Base-by-base conservation (phyloP, 2,888 invertebrate species). In the Tuta absoluta region DNA sequence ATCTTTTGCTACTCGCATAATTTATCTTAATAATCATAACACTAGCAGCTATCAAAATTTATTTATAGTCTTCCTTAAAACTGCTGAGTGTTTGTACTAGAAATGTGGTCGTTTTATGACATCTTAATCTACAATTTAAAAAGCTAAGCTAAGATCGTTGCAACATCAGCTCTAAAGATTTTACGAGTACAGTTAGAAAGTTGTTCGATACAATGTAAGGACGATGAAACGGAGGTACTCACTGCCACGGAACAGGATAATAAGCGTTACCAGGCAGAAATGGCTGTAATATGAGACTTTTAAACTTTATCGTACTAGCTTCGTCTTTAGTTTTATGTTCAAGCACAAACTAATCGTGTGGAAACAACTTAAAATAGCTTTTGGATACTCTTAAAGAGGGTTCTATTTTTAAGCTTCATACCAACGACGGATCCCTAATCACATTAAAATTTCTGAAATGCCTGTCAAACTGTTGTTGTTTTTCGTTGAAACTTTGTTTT, bases 291-390 rank as follows among this genome's bases (percentile, higher is more conserved):
- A 33, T 17, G n/a, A 24, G 33, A 56, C n/a, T 56, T 56, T 56
- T 56, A 56, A 56, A 56, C 56, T 56, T 56, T 28, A 56, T 33
- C 24, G n/a, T 17, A 56, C 24, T 14, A 53, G 56, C 56, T 56
- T 56, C 17, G 56, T 33, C 33, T 56, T 33, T 17, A 56, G 33
- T 33, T 56, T 53, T 53, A 53, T 53, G 51, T 14, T 23, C 23
- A 12, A 23, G 24, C 23, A 24, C 51, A 53, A 53, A 24, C 51
- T 24, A 56, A 56, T 56, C 28, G 56, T 28, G 33, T 33, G 24
- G 33, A 56, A 56, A 56, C 8, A 14, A 8, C 33, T 33, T 56
- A n/a, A 51, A 51, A 51, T 51, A 23, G 19, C 1, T 33, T 10
- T 1, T 33, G 8, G 4, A 10, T 33, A 33, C 10, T 33, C 33